Evolutionary conservation across 2,888 invertebrate species (phyloP).

Genomic region (Clepsis dumicolana): DNA sequence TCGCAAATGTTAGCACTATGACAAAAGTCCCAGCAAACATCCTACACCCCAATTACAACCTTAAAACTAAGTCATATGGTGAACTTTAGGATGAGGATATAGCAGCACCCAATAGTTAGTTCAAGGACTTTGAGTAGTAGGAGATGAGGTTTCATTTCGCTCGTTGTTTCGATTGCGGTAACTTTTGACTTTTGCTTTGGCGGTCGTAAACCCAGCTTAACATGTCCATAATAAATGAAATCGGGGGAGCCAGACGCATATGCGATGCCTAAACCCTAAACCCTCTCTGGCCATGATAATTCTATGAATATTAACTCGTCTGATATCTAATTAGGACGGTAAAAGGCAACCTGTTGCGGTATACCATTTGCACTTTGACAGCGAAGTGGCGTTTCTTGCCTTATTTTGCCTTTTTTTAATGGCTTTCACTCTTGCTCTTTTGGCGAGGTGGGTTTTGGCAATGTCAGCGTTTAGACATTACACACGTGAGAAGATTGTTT

Average conservation of each 20-base stretch:
- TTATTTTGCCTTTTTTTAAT: too few species aligned
- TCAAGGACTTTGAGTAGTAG: not conserved
- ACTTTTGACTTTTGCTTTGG: conserved; percentile 7
- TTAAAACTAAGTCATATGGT: not conserved
- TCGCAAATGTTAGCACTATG: conserved; percentile 3
- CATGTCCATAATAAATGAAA: conserved; percentile 51
- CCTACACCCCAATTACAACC: not conserved
- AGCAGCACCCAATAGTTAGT: not conserved
- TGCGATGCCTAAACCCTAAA: conserved; percentile 36
- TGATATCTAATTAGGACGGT: conserved; percentile 19
- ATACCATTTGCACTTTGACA: conserved; percentile 18
- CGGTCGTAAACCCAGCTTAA: conserved; percentile 48
- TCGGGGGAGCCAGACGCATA: conserved; percentile 47
- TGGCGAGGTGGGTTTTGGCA: too few species aligned
- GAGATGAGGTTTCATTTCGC: not conserved
- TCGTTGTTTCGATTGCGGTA: not conserved
- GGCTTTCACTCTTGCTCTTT: too few species aligned
- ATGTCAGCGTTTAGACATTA: too few species aligned
- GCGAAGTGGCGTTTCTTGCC: not conserved
- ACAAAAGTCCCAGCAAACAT: conserved; percentile 22
- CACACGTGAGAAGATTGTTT: too few species aligned
- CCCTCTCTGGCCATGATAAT: conserved; percentile 23
- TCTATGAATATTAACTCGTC: conserved; percentile 45
- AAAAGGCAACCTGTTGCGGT: conserved; percentile 13
- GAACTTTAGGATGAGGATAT: not conserved